phyloP scores from a whole-genome alignment of 2,888 invertebrate genomes.

The Sepiola atlantica region DNA sequence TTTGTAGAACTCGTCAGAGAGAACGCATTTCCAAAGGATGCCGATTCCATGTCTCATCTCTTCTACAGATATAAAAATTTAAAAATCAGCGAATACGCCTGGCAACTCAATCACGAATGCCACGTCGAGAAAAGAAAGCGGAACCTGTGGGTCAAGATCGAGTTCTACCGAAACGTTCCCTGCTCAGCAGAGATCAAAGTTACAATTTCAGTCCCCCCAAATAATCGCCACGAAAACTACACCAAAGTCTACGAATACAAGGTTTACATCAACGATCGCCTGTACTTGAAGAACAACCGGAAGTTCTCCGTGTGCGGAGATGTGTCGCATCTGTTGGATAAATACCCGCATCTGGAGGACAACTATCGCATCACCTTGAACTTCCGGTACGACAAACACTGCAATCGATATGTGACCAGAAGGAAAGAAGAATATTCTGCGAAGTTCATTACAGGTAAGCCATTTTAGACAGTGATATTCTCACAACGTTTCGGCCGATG shows the following conservation, averaged over 20 bases:
- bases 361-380: not conserved
- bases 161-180: not conserved
- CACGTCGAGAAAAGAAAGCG: not conserved
- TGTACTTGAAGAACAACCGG: not conserved
- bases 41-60: not conserved
- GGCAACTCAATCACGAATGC: not conserved
- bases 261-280: not conserved
- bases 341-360: not conserved
- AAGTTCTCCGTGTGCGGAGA: not conserved
- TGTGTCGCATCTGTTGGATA: not conserved
- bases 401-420: not conserved
- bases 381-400: not conserved
- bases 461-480: not conserved
- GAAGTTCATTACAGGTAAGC: not conserved
- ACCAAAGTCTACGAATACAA: not conserved
- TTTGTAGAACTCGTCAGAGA: not conserved
- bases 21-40: not conserved
- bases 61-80: not conserved
- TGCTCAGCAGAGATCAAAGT: not conserved
- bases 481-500: no score
- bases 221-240: not conserved
- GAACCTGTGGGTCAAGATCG: not conserved
- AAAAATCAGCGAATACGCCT: not conserved
- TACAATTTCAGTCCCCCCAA: not conserved
- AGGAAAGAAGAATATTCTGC: not conserved